phyloP scores from a whole-genome alignment of 2,888 invertebrate genomes.

The Tenthredo scrophulariae region DNA sequence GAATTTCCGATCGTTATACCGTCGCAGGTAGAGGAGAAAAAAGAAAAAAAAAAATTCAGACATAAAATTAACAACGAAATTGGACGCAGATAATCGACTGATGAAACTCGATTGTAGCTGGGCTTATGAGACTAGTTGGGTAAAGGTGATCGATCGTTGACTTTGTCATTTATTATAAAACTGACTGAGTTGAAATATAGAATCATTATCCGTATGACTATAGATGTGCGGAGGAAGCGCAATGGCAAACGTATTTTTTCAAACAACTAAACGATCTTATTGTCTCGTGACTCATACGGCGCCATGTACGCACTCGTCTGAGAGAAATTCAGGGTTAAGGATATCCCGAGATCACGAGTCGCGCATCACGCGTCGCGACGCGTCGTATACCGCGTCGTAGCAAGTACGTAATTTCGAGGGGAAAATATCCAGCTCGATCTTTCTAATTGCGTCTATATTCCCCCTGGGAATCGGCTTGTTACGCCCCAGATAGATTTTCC shows the following conservation, averaged over 20 bases:
- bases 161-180: neutral
- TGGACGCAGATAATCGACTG: neutral
- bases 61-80: neutral
- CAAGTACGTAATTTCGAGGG: neutral
- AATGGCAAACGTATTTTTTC: neutral
- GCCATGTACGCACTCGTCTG: neutral
- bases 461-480: neutral
- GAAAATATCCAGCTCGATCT: neutral
- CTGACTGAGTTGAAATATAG: neutral
- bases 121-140: neutral
- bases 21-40: neutral
- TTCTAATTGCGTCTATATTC: neutral
- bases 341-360: conserved; percentile 45
- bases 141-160: neutral
- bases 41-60: neutral
- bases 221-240: neutral
- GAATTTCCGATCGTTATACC: neutral
- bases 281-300: conserved; percentile 35
- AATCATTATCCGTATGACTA: neutral
- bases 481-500: neutral
- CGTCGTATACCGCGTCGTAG: neutral
- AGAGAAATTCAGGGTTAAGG: conserved; percentile 42
- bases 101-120: neutral
- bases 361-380: neutral
- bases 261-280: conserved; percentile 2